These are phyloP conservation scores for Chionodraco myersi DNA, from an alignment of 2,113 vertebrate genomes.

Conservation along the genomic window DNA sequence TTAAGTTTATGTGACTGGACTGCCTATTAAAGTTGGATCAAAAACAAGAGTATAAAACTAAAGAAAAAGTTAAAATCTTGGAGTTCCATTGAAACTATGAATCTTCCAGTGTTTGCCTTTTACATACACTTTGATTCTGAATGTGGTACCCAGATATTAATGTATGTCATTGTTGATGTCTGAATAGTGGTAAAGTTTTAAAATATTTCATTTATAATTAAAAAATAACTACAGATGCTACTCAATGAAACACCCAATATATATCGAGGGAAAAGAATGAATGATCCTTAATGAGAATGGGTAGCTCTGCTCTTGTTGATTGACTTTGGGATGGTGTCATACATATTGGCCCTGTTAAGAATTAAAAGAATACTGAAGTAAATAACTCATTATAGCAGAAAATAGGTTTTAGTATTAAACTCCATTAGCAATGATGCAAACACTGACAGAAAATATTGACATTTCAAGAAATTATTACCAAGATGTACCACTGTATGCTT, in stretches of 20 bases:
- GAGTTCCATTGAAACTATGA: background rate
- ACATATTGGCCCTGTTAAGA: background rate
- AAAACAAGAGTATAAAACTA: background rate
- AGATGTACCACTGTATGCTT: slow-evolving; percentile 16
- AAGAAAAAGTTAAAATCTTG: background rate
- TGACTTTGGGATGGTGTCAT: background rate
- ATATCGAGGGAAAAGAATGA: background rate
- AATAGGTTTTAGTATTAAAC: background rate
- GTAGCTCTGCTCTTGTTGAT: background rate
- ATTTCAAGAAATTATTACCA: slow-evolving; percentile 14
- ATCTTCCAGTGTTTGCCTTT: background rate
- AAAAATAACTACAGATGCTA: background rate
- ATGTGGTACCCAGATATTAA: background rate
- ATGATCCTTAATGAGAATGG: background rate
- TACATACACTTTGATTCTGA: background rate
- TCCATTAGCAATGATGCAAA: slow-evolving; percentile 27
- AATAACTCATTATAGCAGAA: background rate
- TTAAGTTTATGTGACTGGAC: background rate
- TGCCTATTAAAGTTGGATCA: background rate
- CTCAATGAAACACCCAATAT: background rate
- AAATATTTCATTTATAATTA: background rate
- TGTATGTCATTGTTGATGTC: background rate
- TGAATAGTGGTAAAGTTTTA: background rate
- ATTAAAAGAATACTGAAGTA: background rate
- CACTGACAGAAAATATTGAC: background rate